Evolutionary conservation across 2,797 vertebrate species (phyloP), one percentile per base, ranked within the genome.

Genomic region (Urosaurus nigricauda): DNA sequence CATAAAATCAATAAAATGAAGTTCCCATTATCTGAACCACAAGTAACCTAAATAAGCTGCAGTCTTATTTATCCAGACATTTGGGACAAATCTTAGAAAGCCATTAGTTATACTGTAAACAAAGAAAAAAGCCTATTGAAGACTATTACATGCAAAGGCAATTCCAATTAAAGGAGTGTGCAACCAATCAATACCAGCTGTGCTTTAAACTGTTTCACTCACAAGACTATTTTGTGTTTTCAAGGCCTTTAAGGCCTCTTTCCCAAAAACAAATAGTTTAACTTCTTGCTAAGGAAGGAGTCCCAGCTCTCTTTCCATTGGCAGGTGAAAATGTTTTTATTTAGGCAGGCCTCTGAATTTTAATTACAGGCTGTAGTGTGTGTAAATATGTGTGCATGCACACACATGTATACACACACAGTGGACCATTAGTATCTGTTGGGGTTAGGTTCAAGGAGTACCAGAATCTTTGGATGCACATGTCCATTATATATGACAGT

Each of bases 151-250:
- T 86, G 84, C 79, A 86, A 82, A 89, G 60, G 79, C 84, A 86
- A 86, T 85, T 81, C 85, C 83, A 89, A 85, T 89, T 89, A 89
- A 87, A 85, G n/a, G 56, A 81, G 60, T 89, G 68, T 89, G 88
- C 40, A 77, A 89, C 83, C 43, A 63, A 65, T 89, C 88, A 85
- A 89, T 89, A 81, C 24, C 78, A 85, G 56, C 60, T 53, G 53
- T 65, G 70, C 78, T 85, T 63, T 89, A 74, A 80, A 85, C 51
- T 60, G 58, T 81, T 85, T 47, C 68, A 53, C 56, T 89, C 70
- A 74, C 88, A 89, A 80, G 77, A 81, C 70, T 43, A 35, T 47
- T 74, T 85, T 89, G 68, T 85, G 83, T 81, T 81, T 81, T 89
- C 84, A 86, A 81, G 78, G 26, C 43, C 88, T 80, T 73, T 75